Percentiles rank a stretch among this genome's conserved stretches.
Evolutionary conservation across 2,888 invertebrate genomes (phyloP).

Genomic region (Agonopterix heracliana): DNA sequence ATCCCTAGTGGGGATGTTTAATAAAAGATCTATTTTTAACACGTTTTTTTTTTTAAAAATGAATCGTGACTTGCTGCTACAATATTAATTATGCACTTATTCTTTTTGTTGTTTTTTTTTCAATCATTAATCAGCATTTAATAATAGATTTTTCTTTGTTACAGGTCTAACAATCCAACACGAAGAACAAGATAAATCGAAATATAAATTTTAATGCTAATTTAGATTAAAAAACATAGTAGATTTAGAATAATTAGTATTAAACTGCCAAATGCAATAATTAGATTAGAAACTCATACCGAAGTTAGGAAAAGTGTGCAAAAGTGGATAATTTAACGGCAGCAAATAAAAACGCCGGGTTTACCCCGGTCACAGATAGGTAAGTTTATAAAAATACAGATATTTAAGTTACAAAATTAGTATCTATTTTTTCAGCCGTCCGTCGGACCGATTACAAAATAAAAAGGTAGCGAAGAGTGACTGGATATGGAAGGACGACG

Average conservation of each 20-base stretch:
- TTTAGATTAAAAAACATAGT: neutral
- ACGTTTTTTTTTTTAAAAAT: no score
- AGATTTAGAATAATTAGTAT: slow-evolving; percentile 7
- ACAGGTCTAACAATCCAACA: slow-evolving; percentile 45
- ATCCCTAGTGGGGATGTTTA: no score
- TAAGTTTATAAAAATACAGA: slow-evolving; percentile 23
- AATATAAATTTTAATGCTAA: slow-evolving; percentile 13
- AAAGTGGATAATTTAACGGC: slow-evolving; percentile 63
- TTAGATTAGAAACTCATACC: slow-evolving; percentile 21
- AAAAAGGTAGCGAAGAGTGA: no score
- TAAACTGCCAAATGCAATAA: slow-evolving; percentile 27
- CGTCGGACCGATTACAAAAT: no score
- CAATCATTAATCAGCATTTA: neutral
- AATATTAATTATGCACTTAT: no score
- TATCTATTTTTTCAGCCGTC: no score
- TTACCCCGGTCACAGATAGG: slow-evolving; percentile 64
- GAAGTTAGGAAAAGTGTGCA: slow-evolving; percentile 33
- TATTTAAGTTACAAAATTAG: neutral
- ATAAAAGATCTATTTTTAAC: no score
- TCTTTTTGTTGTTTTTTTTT: no score
- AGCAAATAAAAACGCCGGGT: slow-evolving; percentile 48
- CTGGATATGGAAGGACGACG: no score
- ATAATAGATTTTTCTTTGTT: slow-evolving; percentile 36
- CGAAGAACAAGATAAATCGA: slow-evolving; percentile 20
- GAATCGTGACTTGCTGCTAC: no score